phyloP scores from a whole-genome alignment of 2,113 vertebrate species.

The Saimiri boliviensis region DNA sequence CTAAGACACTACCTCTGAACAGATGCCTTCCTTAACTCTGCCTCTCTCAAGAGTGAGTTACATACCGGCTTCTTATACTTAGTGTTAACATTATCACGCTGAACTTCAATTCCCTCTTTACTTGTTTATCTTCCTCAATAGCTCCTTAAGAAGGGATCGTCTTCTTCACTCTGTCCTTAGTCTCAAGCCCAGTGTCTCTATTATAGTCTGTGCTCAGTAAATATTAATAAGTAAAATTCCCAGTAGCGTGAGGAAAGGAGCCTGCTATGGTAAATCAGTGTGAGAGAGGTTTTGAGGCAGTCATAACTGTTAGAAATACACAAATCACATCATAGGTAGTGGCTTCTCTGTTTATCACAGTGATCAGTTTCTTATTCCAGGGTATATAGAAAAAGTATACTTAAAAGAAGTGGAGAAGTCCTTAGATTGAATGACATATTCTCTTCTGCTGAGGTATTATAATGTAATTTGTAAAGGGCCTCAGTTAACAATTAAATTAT shows the following conservation, averaged over 20 bases:
- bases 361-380: not conserved
- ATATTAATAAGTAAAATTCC: slow-evolving; percentile 38
- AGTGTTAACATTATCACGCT: not conserved
- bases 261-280: not conserved
- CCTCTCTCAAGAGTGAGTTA: not conserved
- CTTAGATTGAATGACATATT: not conserved
- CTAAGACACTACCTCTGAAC: not conserved
- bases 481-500: not conserved
- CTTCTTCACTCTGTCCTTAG: not conserved
- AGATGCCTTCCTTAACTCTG: not conserved
- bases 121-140: slow-evolving; percentile 17
- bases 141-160: not conserved
- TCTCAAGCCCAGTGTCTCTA: not conserved
- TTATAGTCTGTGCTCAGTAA: not conserved
- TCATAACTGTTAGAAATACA: not conserved
- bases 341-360: not conserved
- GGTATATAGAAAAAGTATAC: not conserved
- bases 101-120: not conserved
- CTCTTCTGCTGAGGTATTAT: not conserved
- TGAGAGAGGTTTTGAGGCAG: not conserved
- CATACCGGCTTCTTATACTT: not conserved
- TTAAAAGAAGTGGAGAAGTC: not conserved
- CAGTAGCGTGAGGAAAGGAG: not conserved
- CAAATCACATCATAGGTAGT: not conserved
- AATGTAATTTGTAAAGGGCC: not conserved